phyloP scores from a whole-genome alignment of 2,888 invertebrate species.

The Drosophila peninsularis region DNA sequence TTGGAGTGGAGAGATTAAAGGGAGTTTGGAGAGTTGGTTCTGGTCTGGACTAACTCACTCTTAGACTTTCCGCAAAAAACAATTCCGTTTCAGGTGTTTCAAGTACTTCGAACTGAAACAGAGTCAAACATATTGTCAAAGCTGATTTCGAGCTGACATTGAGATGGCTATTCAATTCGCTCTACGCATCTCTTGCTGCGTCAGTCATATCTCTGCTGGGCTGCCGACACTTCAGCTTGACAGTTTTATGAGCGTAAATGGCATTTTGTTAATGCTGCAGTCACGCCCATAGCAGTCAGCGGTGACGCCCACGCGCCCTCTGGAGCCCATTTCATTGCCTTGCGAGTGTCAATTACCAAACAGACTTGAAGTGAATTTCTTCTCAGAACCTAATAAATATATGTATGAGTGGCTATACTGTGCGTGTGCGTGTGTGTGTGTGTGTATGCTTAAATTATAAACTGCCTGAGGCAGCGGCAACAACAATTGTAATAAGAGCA shows the following conservation, averaged over 20 bases:
- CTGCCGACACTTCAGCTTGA: constrained; percentile 67
- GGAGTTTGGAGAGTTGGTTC: neutral
- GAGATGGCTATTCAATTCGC: constrained; percentile 36
- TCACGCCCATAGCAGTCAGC: constrained; percentile 54
- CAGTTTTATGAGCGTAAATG: constrained; percentile 74
- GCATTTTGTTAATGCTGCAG: constrained; percentile 61
- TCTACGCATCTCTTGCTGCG: constrained; percentile 9
- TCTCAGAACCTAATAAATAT: constrained; percentile 38
- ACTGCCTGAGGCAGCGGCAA: constrained; percentile 3
- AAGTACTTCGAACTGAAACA: constrained; percentile 6
- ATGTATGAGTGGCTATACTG: neutral
- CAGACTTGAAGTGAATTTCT: constrained; percentile 37
- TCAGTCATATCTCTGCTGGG: constrained; percentile 13
- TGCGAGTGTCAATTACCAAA: constrained; percentile 75
- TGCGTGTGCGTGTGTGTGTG: constrained; percentile 29
- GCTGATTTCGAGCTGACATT: constrained; percentile 45
- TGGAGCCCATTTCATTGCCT: constrained; percentile 59
- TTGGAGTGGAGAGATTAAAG: neutral
- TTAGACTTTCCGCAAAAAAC: no score
- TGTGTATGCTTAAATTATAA: constrained; percentile 13
- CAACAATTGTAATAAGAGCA: constrained; percentile 44
- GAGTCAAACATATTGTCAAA: neutral
- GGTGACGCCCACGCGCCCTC: constrained; percentile 18
- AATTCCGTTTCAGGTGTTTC: neutral
- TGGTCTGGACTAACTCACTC: neutral